Conservation (phyloP, 2,113 vertebrate species). For the Psettodes erumei region DNA sequence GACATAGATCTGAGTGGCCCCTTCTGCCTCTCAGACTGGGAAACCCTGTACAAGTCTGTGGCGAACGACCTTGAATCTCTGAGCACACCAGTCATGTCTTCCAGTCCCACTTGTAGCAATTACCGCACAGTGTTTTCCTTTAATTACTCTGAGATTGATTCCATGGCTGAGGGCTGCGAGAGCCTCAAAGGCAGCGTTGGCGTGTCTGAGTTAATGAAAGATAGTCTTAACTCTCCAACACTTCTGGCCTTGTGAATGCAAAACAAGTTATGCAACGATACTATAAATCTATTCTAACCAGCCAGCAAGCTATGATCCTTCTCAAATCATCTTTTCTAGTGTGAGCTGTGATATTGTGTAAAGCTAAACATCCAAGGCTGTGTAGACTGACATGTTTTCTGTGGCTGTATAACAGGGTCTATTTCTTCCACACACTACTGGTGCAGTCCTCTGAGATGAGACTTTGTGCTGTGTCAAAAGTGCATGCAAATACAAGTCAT, state of each 20-base stretch:
- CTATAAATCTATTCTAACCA: conserved; percentile 56
- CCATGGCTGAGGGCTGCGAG: conserved; percentile 87
- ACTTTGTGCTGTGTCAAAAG: conserved; percentile 87
- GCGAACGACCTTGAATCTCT: conserved; percentile 90
- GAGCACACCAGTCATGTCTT: conserved; percentile 89
- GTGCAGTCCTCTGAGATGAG: conserved; percentile 83
- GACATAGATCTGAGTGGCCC: conserved; percentile 92
- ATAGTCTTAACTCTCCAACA: conserved; percentile 94
- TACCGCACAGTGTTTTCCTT: conserved; percentile 92
- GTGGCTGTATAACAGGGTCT: conserved; percentile 65
- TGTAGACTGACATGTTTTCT: conserved; percentile 67
- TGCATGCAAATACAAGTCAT: conserved; percentile 89
- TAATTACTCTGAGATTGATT: conserved; percentile 89
- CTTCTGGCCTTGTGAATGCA: conserved; percentile 83
- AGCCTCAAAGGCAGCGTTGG: conserved; percentile 87
- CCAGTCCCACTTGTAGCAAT: conserved; percentile 90
- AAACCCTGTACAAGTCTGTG: conserved; percentile 89
- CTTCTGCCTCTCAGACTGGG: conserved; percentile 94
- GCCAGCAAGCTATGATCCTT: conserved; percentile 65
- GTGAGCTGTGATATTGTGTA: conserved; percentile 67
- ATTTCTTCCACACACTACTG: conserved; percentile 86
- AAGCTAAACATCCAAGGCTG: conserved; percentile 58
- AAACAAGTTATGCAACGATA: conserved; percentile 66
- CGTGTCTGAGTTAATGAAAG: conserved; percentile 89
- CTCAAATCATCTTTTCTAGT: conserved; percentile 65